Conservation (phyloP, 2,797 vertebrate genomes). For the Helostoma temminkii region DNA sequence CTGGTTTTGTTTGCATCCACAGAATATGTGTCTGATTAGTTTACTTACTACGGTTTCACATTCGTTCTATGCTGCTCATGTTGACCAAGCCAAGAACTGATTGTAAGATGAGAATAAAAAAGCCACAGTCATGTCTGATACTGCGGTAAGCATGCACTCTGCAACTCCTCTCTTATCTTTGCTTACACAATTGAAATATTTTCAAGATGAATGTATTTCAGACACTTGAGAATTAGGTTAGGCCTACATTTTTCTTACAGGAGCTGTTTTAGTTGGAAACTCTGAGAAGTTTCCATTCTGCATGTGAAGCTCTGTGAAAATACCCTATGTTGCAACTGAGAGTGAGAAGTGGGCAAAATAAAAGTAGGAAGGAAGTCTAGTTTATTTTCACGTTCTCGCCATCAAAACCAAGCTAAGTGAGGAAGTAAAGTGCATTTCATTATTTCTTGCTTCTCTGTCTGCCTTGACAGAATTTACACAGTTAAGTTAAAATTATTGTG, state of each 20-base stretch:
- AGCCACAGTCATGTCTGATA: neutral
- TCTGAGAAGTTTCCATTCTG: conserved; percentile 3
- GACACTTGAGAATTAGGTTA: neutral
- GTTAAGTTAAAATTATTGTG: neutral
- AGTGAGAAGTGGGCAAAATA: conserved; percentile 4
- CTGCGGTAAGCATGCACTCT: neutral
- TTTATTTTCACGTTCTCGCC: conserved; percentile 23
- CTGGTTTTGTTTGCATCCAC: too few relatives aligned
- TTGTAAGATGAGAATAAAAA: neutral
- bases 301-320: conserved; percentile 2
- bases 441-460: neutral
- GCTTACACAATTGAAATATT: conserved; percentile 1
- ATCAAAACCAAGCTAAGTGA: neutral
- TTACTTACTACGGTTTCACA: neutral
- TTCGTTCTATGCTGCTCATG: neutral
- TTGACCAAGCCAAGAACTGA: neutral
- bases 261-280: conserved; percentile 20
- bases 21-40: too few relatives aligned
- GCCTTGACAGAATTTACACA: neutral
- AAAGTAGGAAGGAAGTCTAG: conserved; percentile 47
- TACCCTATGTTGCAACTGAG: conserved; percentile 24
- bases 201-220: neutral
- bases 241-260: neutral
- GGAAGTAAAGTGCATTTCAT: neutral
- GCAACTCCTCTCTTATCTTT: neutral